Percentiles rank a stretch among this genome's conserved stretches.
Evolutionary conservation across 2,113 vertebrate species (phyloP).

Genomic region (Oceanites oceanicus): DNA sequence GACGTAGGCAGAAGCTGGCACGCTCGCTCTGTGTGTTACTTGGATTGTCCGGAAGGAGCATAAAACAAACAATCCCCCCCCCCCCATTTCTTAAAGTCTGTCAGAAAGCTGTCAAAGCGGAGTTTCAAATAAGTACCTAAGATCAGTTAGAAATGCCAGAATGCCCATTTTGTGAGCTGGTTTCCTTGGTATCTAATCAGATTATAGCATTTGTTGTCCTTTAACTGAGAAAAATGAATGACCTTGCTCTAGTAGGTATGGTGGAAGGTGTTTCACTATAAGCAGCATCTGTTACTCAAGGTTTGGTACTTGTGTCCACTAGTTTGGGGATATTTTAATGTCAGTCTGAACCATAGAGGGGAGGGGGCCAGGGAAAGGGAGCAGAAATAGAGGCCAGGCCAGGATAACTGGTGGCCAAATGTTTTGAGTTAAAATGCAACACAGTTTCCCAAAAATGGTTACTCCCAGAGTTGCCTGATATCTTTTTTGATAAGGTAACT

Average conservation of each 20-base stretch:
- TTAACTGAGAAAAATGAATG: not conserved
- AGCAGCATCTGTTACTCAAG: not conserved
- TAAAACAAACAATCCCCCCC: rapidly evolving
- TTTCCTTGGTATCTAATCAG: not conserved
- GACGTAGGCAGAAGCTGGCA: not conserved
- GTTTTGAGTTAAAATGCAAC: not conserved
- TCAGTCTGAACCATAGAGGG: not conserved
- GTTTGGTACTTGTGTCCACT: not conserved
- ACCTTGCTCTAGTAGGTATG: not conserved
- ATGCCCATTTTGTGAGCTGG: not conserved
- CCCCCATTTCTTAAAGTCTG: not conserved
- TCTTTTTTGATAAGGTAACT: not conserved
- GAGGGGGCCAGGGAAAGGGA: not conserved
- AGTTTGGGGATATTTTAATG: not conserved
- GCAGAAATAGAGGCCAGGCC: not conserved
- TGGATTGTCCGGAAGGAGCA: not conserved
- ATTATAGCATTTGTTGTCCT: not conserved
- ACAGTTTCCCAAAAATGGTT: not conserved
- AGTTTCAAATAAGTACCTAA: not conserved
- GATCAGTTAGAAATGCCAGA: not conserved
- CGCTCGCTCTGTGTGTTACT: not conserved
- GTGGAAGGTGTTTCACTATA: not conserved
- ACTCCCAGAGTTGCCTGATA: not conserved
- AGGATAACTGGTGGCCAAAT: not conserved
- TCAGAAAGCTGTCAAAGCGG: not conserved